Conservation (phyloP, 1,140 invertebrate genomes). For the Schmidtea mediterranea region DNA sequence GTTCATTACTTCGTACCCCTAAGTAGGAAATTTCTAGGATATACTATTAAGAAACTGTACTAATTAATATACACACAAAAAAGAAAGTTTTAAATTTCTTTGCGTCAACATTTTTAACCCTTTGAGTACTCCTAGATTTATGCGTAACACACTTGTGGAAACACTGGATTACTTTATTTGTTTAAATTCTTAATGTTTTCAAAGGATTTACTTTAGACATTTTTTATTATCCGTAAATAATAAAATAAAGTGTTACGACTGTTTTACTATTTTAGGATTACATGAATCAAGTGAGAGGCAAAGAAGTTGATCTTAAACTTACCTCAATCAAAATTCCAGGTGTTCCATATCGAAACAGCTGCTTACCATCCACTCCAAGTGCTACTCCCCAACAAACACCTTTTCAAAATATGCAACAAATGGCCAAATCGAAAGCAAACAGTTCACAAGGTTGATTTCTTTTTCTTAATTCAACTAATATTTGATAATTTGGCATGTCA, state of each 20-base stretch:
- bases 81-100: too few relatives aligned
- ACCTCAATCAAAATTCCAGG: conserved; percentile 90
- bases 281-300: conserved; percentile 83
- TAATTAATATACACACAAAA: too few relatives aligned
- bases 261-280: conserved; percentile 56
- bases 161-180: background rate
- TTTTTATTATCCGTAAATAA: background rate
- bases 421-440: background rate
- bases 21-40: too few relatives aligned
- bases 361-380: background rate
- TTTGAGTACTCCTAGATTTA: too few relatives aligned
- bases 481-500: too few relatives aligned
- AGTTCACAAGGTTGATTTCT: too few relatives aligned
- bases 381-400: background rate
- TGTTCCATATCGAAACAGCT: background rate
- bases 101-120: too few relatives aligned
- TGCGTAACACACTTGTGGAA: background rate
- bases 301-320: conserved; percentile 76
- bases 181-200: background rate
- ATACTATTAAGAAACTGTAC: too few relatives aligned
- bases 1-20: too few relatives aligned
- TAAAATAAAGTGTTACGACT: too few relatives aligned
- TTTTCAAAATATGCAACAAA: background rate
- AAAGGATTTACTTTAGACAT: background rate
- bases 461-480: too few relatives aligned